These are phyloP conservation scores for Elephas maximus DNA, from an alignment of 2,113 vertebrate species.

Conservation along the genomic window DNA sequence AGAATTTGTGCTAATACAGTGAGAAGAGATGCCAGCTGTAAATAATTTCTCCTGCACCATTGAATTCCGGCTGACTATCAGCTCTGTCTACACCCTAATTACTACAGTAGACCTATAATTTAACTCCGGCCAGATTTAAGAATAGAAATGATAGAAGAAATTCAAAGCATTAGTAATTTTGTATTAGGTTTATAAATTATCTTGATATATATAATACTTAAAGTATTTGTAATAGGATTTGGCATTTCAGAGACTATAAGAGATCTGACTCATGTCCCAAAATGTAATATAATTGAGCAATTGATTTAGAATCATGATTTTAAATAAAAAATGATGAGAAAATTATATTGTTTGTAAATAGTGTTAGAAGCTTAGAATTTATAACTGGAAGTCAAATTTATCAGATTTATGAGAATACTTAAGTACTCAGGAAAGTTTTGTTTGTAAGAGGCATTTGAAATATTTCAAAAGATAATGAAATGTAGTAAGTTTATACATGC, in stretches of 20 bases:
- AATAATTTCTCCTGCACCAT: not conserved
- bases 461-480: slow-evolving; percentile 42
- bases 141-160: slow-evolving; percentile 12
- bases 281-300: slow-evolving; percentile 1
- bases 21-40: not conserved
- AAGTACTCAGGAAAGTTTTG: not conserved
- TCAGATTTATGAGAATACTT: not conserved
- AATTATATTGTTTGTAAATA: not conserved
- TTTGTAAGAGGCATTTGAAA: slow-evolving; percentile 11
- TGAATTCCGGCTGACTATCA: not conserved
- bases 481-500: not conserved
- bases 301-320: not conserved
- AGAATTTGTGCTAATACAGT: not conserved
- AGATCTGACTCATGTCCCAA: not conserved
- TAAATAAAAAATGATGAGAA: slow-evolving; percentile 8
- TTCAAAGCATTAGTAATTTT: not conserved
- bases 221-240: slow-evolving; percentile 4
- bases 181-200: not conserved
- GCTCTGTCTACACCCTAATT: not conserved
- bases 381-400: not conserved
- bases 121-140: not conserved
- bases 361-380: not conserved
- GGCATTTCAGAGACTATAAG: not conserved
- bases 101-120: not conserved
- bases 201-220: not conserved